Evolutionary conservation across 2,797 vertebrate species (phyloP).

Genomic region (Astyanax mexicanus): DNA sequence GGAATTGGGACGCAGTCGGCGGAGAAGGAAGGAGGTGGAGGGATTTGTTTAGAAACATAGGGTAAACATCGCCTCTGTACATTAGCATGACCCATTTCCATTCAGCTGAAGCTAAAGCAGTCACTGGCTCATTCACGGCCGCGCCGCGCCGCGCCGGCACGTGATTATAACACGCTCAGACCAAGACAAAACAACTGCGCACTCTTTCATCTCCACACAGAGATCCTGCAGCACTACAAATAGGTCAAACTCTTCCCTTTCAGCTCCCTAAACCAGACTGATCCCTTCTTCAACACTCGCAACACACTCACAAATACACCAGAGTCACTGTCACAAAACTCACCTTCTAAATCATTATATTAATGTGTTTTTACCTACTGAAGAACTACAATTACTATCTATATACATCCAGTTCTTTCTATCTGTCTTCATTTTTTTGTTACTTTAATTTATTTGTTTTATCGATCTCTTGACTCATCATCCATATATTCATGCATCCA

Average conservation of each 20-base stretch:
- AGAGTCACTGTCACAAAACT: no score
- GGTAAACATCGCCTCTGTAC: conserved; percentile 33
- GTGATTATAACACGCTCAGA: background rate
- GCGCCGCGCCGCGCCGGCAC: no score
- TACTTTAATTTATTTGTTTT: no score
- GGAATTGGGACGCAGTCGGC: conserved; percentile 40
- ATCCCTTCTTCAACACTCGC: no score
- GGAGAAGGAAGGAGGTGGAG: conserved; percentile 16
- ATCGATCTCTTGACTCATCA: no score
- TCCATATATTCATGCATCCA: no score
- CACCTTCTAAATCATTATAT: no score
- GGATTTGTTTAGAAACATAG: conserved; percentile 30
- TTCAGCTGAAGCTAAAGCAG: conserved; percentile 5
- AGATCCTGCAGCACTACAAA: background rate
- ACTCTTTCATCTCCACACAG: background rate
- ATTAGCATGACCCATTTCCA: conserved; percentile 47
- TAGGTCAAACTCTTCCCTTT: background rate
- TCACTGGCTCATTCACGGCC: background rate
- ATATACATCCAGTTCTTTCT: no score
- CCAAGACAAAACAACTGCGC: background rate
- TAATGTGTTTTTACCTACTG: no score
- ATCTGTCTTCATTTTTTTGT: no score
- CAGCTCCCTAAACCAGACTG: background rate
- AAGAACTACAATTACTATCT: no score
- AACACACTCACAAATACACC: no score